Conservation (phyloP, 2,113 vertebrate genomes). For the Nycticebus coucang region DNA sequence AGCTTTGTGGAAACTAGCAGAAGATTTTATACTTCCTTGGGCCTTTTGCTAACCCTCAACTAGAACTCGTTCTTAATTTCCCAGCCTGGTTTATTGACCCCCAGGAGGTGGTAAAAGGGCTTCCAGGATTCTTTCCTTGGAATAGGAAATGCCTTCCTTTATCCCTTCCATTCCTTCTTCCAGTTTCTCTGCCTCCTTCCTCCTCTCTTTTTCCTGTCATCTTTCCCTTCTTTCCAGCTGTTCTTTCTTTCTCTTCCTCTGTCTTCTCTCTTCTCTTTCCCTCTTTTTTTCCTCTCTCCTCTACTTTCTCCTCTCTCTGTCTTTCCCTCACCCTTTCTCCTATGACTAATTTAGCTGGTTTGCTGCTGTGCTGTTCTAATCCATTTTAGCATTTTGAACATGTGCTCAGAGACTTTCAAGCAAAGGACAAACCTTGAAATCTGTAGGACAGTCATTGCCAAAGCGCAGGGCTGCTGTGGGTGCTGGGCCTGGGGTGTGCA, state of each 20-base stretch:
- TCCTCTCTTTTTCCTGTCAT: background rate
- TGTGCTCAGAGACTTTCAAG: background rate
- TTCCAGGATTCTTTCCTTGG: background rate
- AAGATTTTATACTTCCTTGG: background rate
- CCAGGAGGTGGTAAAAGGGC: background rate
- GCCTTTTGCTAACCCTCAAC: constrained; percentile 47
- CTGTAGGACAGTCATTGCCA: background rate
- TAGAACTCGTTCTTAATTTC: constrained; percentile 57
- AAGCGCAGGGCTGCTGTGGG: background rate
- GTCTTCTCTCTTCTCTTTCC: background rate
- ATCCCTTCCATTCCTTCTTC: background rate
- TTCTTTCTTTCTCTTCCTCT: background rate
- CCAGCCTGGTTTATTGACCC: constrained; percentile 44
- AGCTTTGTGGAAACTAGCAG: constrained; percentile 18
- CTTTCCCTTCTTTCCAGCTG: background rate
- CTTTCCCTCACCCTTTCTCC: background rate
- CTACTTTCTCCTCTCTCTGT: background rate
- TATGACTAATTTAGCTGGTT: background rate
- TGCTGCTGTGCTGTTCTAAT: background rate
- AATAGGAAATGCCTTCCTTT: background rate
- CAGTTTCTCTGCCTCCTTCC: background rate
- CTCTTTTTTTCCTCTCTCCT: background rate
- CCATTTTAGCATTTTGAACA: background rate
- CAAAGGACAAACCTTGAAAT: background rate
- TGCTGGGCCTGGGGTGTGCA: background rate